Conservation (phyloP, 2,797 vertebrate species). For the Pteropus rufus region DNA sequence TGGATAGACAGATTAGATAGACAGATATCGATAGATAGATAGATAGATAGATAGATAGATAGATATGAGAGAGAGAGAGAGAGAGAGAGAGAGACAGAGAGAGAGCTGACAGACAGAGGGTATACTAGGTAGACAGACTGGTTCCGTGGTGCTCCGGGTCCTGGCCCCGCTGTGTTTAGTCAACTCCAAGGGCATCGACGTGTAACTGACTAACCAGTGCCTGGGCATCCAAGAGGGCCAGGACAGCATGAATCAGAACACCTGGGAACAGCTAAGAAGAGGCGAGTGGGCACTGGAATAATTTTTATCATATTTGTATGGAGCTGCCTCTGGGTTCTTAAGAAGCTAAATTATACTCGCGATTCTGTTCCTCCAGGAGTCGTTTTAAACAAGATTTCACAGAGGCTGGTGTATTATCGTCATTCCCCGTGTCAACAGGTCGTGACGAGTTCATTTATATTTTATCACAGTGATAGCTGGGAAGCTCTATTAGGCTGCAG, state of each 20-base stretch:
- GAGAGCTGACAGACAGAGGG: no score
- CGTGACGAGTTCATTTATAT: neutral
- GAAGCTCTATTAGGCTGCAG: neutral
- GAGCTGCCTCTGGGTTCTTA: neutral
- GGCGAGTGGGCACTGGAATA: neutral
- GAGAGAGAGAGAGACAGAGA: neutral
- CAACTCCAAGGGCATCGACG: neutral
- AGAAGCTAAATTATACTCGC: neutral
- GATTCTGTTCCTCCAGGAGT: neutral
- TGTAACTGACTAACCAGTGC: neutral
- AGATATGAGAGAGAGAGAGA: no score
- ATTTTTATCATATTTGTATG: accelerated
- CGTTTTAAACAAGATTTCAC: neutral
- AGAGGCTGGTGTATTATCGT: neutral
- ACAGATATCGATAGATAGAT: no score
- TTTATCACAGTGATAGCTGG: neutral
- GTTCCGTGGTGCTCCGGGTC: neutral
- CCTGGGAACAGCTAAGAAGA: neutral
- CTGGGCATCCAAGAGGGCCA: neutral
- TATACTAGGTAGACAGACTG: neutral
- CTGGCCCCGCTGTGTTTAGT: neutral
- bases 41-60: neutral
- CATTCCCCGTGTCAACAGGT: neutral
- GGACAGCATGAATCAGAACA: neutral
- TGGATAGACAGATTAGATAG: neutral